Evolutionary conservation across 1,140 invertebrate genomes (phyloP).

Genomic region (Batillaria attramentaria): DNA sequence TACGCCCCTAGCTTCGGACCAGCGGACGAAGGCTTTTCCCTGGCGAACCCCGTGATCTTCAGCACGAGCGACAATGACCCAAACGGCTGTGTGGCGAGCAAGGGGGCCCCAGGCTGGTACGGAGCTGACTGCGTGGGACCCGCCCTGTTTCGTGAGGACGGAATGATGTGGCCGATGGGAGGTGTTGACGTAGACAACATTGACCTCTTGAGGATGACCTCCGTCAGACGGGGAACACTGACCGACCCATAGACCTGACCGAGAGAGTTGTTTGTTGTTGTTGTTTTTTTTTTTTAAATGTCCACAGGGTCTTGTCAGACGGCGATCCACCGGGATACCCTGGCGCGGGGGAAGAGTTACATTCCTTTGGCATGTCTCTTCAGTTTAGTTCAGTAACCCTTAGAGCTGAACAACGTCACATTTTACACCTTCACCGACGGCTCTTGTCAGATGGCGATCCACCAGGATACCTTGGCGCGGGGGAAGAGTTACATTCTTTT

Average conservation of each 20-base stretch:
- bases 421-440: too few relatives aligned
- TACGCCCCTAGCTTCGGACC: not conserved
- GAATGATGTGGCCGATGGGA: too few relatives aligned
- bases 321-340: not conserved
- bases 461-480: too few relatives aligned
- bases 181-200: not conserved
- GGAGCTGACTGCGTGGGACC: not conserved
- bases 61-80: not conserved
- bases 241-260: not conserved
- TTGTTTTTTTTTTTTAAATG: not conserved
- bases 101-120: not conserved
- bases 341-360: too few relatives aligned
- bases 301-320: not conserved
- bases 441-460: not conserved
- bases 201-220: not conserved
- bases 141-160: not conserved
- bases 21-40: not conserved
- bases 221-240: not conserved
- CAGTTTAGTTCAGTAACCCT: not conserved
- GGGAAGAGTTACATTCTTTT: too few relatives aligned
- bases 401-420: too few relatives aligned
- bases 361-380: not conserved
- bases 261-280: not conserved
- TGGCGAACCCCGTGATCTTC: not conserved
- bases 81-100: not conserved